Evolutionary conservation across 2,113 vertebrate genomes (phyloP), one percentile per base, ranked within the genome.

Genomic region (Scomber colias): DNA sequence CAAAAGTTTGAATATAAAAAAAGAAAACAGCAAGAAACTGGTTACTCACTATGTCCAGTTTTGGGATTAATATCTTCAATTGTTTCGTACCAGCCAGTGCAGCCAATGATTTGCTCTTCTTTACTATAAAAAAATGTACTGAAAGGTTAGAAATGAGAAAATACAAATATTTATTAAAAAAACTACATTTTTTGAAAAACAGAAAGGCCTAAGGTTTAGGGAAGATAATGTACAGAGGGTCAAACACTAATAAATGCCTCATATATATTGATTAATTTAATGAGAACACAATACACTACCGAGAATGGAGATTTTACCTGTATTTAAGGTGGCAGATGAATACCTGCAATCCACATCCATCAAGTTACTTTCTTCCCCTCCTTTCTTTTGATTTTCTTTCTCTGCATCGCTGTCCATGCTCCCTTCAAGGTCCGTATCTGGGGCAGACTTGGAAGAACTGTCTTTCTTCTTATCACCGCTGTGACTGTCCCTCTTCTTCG

Each of bases 1-100:
- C 31, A 35, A 5, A 35, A 35, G 31, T 7, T 5, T 35, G 31
- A 35, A 35, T 35, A 35, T 35, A 35, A 35, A 35, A 6, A 35
- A 35, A 50, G 1, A 45, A 50, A 50, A 40, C 1, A 5, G 0
- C 0, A 40, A 68, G 17, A 56, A 44, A 70, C 3, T 3, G 0
- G 3, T 75, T 19, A 80, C 89, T 90, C 67, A 90, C 90, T 3
- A 79, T 30, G 21, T 87, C 64, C 2, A 87, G 66, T 60, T 79
- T 89, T 2, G 44, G 53, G 44, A 87, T 40, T 0, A 77, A 3
- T 40, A 89, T 76, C 61, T 71, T 92, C 13, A 86, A 46, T 48
- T 87, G 40, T 83, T 87, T 88, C 67, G 80, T 85, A 11, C n/a
- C 13, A 10, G 2, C 6, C 49, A 79, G 0, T 5, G 35, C 45